Evolutionary conservation across 2,888 invertebrate species (phyloP).

Genomic region (Eupithecia dodoneata): DNA sequence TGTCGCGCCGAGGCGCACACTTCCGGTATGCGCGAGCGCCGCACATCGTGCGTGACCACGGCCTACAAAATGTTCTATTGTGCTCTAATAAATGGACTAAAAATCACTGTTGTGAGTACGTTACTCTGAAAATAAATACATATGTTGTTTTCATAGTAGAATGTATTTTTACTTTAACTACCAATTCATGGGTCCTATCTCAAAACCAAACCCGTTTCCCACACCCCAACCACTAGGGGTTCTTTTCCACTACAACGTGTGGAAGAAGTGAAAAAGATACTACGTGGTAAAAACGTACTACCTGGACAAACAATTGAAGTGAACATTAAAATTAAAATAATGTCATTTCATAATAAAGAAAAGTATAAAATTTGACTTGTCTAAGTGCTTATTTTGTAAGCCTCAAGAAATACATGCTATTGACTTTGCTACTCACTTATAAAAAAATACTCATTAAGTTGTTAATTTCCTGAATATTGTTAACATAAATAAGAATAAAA

Average conservation of each 20-base stretch:
- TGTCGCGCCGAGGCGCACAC: constrained; percentile 77
- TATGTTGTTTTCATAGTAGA: background rate
- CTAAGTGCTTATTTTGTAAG: no score
- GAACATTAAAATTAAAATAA: no score
- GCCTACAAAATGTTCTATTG: constrained; percentile 69
- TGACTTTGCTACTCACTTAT: no score
- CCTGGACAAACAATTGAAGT: no score
- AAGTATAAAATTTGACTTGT: no score
- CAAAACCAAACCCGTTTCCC: background rate
- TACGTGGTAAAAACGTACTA: no score
- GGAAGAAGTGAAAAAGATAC: no score
- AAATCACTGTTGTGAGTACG: constrained; percentile 48
- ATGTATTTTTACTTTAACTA: background rate
- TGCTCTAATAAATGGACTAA: constrained; percentile 71
- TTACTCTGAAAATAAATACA: constrained; percentile 7
- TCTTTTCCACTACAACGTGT: no score
- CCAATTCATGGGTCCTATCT: background rate
- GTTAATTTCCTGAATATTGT: background rate
- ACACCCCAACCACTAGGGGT: no score
- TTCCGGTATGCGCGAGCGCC: constrained; percentile 77
- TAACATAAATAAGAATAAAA: background rate
- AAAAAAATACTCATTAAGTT: no score
- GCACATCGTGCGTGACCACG: constrained; percentile 70
- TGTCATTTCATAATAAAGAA: no score
- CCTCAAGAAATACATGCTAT: no score